Conservation (phyloP, 2,797 vertebrate genomes). For the Anguilla marmorata region DNA sequence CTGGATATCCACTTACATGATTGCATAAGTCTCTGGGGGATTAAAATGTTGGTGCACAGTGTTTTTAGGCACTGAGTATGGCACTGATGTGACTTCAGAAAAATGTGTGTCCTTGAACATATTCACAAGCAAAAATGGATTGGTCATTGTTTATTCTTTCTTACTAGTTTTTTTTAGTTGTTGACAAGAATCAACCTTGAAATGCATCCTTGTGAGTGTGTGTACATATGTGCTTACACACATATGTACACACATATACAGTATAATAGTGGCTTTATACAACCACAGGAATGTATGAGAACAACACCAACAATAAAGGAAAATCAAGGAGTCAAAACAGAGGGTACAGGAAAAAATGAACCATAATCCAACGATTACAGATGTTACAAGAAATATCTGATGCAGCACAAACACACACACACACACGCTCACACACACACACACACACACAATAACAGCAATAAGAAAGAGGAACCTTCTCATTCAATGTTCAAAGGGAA, state of each 20-base stretch:
- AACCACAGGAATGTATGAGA: not conserved
- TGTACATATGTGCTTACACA: not conserved
- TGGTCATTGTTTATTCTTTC: not conserved
- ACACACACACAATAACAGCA: not conserved
- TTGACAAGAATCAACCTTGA: not conserved
- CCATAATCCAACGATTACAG: not conserved
- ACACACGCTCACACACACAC: no score
- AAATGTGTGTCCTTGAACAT: constrained; percentile 13
- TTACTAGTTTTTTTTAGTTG: not conserved
- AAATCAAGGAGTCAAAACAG: not conserved
- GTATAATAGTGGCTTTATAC: not conserved
- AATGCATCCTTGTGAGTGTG: not conserved
- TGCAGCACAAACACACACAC: not conserved
- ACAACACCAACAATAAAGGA: not conserved
- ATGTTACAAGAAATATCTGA: not conserved
- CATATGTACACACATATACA: not conserved
- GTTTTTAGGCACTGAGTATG: not conserved
- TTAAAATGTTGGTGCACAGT: not conserved
- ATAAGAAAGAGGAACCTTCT: not conserved
- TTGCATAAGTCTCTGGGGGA: constrained; percentile 23
- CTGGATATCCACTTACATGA: constrained; percentile 22
- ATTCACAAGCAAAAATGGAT: not conserved
- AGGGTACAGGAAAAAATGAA: not conserved
- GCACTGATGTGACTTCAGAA: not conserved
- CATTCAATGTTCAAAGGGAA: not conserved